A percentile compares a stretch with the other conserved stretches of the same genome.
phyloP scores from a whole-genome alignment of 2,113 vertebrate genomes.

The Egretta garzetta region DNA sequence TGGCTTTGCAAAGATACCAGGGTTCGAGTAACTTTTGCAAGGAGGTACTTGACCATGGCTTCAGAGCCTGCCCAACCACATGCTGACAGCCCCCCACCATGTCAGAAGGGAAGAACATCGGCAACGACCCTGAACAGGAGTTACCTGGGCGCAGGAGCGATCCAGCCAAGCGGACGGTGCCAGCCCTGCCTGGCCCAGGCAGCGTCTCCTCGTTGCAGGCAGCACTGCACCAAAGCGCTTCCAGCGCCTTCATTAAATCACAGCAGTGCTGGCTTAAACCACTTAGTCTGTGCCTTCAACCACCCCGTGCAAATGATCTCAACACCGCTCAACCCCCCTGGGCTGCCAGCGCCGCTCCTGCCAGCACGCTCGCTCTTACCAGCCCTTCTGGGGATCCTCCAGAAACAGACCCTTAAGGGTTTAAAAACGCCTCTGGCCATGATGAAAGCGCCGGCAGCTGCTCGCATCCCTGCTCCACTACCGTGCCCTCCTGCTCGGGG shows the following conservation, averaged over 20 bases:
- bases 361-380: neutral
- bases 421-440: neutral
- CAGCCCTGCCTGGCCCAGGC: neutral
- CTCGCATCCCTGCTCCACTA: fast-evolving
- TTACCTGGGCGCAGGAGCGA: neutral
- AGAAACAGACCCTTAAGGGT: neutral
- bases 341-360: neutral
- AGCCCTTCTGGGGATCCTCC: neutral
- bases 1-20: neutral
- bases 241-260: neutral
- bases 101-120: neutral
- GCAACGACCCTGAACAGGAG: neutral
- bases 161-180: neutral
- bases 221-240: neutral
- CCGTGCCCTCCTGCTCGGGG: fast-evolving
- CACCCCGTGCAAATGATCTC: neutral
- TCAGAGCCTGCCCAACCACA: neutral
- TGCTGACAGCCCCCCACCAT: fast-evolving
- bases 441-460: neutral
- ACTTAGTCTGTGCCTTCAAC: neutral
- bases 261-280: neutral
- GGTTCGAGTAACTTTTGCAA: neutral
- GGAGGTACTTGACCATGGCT: neutral
- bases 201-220: neutral
- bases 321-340: neutral